A percentile compares a stretch with the other conserved stretches of the same genome.
Conservation (phyloP, 92 coral and sea anemone genomes). For the Zoanthus sociatus region DNA sequence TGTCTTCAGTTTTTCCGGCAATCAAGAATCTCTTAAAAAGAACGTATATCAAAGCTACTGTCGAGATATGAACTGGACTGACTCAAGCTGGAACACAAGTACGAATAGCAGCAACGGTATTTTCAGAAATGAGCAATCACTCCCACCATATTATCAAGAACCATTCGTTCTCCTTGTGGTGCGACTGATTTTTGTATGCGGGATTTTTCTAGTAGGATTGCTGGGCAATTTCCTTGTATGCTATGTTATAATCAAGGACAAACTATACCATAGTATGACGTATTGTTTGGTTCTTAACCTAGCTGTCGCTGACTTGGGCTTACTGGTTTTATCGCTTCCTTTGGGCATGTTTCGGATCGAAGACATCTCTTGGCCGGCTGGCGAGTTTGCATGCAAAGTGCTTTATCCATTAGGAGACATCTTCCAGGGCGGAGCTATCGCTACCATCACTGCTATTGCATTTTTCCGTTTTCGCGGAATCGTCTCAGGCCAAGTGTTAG, state of each 20-base stretch:
- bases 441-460: conserved; percentile 88
- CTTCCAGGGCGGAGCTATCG: conserved; percentile 86
- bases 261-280: conserved; percentile 71
- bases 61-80: conserved; percentile 22
- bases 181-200: conserved; percentile 68
- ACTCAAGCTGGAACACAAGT: neutral
- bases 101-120: neutral
- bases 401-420: conserved; percentile 85
- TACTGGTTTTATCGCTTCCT: conserved; percentile 79
- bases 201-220: conserved; percentile 75
- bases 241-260: conserved; percentile 75
- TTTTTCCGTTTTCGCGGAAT: conserved; percentile 83
- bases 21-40: conserved; percentile 12
- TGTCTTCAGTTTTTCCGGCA: conserved; percentile 5
- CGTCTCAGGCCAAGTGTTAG: conserved; percentile 74
- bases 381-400: conserved; percentile 82
- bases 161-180: conserved; percentile 66
- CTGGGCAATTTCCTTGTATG: conserved; percentile 83
- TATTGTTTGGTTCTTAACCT: conserved; percentile 79
- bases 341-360: conserved; percentile 81
- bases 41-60: neutral
- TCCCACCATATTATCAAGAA: conserved; percentile 67
- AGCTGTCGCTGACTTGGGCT: conserved; percentile 83
- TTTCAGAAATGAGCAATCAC: neutral
- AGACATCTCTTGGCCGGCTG: conserved; percentile 81